These are phyloP conservation scores for Gryllus bimaculatus DNA, from an alignment of 1,140 invertebrate species.

Conservation along the genomic window DNA sequence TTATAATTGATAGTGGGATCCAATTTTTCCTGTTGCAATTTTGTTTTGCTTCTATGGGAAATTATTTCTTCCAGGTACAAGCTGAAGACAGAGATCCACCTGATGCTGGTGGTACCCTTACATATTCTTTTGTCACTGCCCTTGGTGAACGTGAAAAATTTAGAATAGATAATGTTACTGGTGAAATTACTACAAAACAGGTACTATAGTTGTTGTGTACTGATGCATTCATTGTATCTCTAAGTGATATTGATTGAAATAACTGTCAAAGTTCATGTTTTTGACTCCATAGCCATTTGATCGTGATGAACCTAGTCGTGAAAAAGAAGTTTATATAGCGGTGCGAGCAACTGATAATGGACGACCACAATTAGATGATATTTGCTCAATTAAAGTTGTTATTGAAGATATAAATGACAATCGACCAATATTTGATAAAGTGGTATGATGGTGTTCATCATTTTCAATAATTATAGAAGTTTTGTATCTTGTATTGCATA, in stretches of 20 bases:
- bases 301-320: constrained; percentile 72
- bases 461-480: constrained; percentile 8
- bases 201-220: not conserved
- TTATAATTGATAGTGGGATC: not conserved
- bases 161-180: constrained; percentile 61
- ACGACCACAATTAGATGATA: constrained; percentile 67
- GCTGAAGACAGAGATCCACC: constrained; percentile 53
- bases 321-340: constrained; percentile 69
- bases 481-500: not conserved
- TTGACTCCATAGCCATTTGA: constrained; percentile 52
- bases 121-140: constrained; percentile 66
- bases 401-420: constrained; percentile 86
- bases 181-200: constrained; percentile 57
- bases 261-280: not conserved
- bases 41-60: not conserved
- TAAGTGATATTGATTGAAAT: too few species aligned
- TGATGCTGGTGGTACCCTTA: constrained; percentile 65
- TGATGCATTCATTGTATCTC: not conserved
- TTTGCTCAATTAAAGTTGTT: constrained; percentile 78
- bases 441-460: constrained; percentile 35
- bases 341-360: constrained; percentile 81
- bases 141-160: constrained; percentile 67
- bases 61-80: constrained; percentile 26
- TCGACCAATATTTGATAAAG: constrained; percentile 75
- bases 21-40: not conserved